Base-by-base conservation (phyloP, 2,113 vertebrate species). In the Ceyx melanurus region DNA sequence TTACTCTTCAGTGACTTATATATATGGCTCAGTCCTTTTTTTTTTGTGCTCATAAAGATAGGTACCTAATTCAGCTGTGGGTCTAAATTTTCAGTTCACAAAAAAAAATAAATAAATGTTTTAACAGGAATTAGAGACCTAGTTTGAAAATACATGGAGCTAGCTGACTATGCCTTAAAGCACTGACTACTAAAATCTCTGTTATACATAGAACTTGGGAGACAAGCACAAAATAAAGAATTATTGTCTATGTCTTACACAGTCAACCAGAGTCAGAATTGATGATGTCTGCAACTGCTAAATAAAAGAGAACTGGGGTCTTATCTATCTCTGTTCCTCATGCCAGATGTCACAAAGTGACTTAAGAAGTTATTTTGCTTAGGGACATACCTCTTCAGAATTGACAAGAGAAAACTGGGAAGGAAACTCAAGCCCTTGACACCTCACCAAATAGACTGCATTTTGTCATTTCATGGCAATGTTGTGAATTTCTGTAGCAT, bases 301-400 rank as follows among this genome's bases (percentile, higher is more conserved):
- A 95, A 78, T 86, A 89, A 84, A 84, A 74, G 23, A 89, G 58
- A 89, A 71, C 8, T 28, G 33, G 21, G 33, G 65, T 54, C 12
- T 61, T 58, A 82, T 74, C 46, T 61, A 58, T 89, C 61, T 89
- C 73, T 78, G 21, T 26, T 77, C 33, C 43, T 86, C 67, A 67
- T 64, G 43, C 48, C 33, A 72, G 22, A 40, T 83, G 33, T 82
- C 81, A 86, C 31, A 40, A 86, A 86, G 28, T 93, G 73, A 74
- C 57, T 92, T 74, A 67, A 62, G n/a, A 79, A 94, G 56, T 84
- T 81, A 66, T 73, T 76, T 56, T 64, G 57, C 48, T 95, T 90
- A 60, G 60, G 51, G 68, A 78, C 53, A 75, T 68, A 70, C 51
- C 43, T 88, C 56, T 88, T 83, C 74, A 74, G 60, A 92, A 71